phyloP scores from a whole-genome alignment of 35 echinoderm and acorn worm species.

The Lytechinus pictus region DNA sequence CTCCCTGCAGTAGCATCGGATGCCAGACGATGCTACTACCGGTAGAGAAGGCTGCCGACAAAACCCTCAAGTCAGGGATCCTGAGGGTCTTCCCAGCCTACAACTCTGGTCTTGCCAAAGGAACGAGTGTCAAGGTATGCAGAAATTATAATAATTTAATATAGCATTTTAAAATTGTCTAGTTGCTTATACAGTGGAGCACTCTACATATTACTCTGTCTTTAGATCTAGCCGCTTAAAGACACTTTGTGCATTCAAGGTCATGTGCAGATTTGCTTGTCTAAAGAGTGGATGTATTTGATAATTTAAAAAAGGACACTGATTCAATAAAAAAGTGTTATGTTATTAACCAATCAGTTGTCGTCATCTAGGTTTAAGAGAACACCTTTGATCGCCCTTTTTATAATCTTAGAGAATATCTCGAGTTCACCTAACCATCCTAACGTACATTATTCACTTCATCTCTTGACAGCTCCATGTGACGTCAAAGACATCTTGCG shows the following conservation, averaged over 20 bases:
- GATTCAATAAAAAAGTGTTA: too few species aligned
- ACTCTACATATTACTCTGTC: too few species aligned
- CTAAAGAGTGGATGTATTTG: too few species aligned
- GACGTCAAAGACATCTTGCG: conserved; percentile 85
- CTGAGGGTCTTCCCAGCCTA: conserved; percentile 94
- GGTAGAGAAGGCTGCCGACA: conserved; percentile 1
- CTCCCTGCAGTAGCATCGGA: conserved; percentile 31
- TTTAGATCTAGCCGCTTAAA: too few species aligned
- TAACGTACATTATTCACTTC: background rate
- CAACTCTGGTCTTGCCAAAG: conserved; percentile 87
- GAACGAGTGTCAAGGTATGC: conserved; percentile 95
- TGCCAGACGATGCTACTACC: conserved; percentile 32
- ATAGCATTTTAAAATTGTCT: conserved; percentile 53
- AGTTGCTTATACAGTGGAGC: conserved; percentile 53
- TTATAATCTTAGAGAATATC: background rate
- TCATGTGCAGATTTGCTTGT: too few species aligned
- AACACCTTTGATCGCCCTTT: too few species aligned
- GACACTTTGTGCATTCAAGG: too few species aligned
- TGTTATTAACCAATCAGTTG: too few species aligned
- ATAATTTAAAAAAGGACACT: too few species aligned
- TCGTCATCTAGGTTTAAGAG: too few species aligned
- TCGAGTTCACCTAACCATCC: background rate
- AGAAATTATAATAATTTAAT: too few species aligned
- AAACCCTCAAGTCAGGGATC: conserved; percentile 74
- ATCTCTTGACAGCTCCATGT: conserved; percentile 82